A percentile compares a stretch with the other conserved stretches of the same genome.
phyloP scores from a whole-genome alignment of 2,888 invertebrate genomes.

The Ligdia adustata region DNA sequence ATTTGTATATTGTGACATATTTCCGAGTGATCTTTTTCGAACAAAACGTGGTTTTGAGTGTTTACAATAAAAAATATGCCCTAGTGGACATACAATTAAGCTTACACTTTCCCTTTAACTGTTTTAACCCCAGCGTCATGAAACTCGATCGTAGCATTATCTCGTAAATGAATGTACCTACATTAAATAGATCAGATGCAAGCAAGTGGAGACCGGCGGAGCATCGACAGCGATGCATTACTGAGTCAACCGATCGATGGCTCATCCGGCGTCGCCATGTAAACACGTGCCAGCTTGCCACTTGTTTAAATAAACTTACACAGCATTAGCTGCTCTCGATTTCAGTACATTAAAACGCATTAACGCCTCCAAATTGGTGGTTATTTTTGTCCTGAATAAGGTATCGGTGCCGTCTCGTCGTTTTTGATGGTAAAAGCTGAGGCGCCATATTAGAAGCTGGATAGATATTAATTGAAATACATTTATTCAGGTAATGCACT shows the following conservation, averaged over 20 bases:
- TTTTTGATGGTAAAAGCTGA: slow-evolving; percentile 32
- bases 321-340: slow-evolving; percentile 81
- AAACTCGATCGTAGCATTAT: too few relatives aligned
- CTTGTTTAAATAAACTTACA: slow-evolving; percentile 81
- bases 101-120: background rate
- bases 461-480: background rate
- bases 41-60: too few relatives aligned
- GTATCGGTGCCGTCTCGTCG: slow-evolving; percentile 42
- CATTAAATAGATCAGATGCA: slow-evolving; percentile 44
- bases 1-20: too few relatives aligned
- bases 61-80: too few relatives aligned
- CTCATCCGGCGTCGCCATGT: slow-evolving; percentile 75
- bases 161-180: slow-evolving; percentile 39
- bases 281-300: slow-evolving; percentile 82
- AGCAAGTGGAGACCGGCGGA: slow-evolving; percentile 57
- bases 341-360: slow-evolving; percentile 82
- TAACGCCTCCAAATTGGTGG: slow-evolving; percentile 74
- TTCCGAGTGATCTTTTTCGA: too few relatives aligned
- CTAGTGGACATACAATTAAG: background rate
- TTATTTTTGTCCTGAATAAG: slow-evolving; percentile 70
- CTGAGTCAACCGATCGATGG: slow-evolving; percentile 80
- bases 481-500: too few relatives aligned
- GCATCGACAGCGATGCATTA: slow-evolving; percentile 76
- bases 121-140: slow-evolving; percentile 11
- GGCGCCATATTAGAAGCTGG: slow-evolving; percentile 5